Evolutionary conservation across 2,797 vertebrate genomes (phyloP), one percentile per base, ranked within the genome.

Genomic region (Sus cebifrons): DNA sequence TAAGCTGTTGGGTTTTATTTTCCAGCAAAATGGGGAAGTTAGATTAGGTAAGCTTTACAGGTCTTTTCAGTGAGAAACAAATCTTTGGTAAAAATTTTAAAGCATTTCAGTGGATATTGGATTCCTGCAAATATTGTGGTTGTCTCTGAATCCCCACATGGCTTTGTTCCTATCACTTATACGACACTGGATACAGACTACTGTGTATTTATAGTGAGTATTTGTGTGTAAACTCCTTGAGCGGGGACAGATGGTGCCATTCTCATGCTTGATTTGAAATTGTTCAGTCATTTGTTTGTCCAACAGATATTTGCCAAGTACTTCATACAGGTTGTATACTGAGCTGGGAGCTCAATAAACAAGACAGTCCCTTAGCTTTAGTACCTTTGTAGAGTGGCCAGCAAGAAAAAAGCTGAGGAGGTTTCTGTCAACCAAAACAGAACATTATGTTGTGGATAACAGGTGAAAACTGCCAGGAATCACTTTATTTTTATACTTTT

Each of bases 211-310:
- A 73, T 70, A 56, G 36, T 54, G 60, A 67, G 36, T 89, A 60
- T 82, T 86, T 84, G 27, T 82, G 25, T 82, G n/a, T 85, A 62
- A 97, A 85, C 58, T 79, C 88, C 65, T 70, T 17, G 86, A 68
- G 44, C 91, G 1, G 1, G 70, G 60, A 64, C n/a, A 94, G 40
- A 67, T 89, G 32, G 54, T 32, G 14, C 83, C 32, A 49, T 96
- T 86, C 62, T 58, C 6, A 17, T 29, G 29, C 75, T 79, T 94
- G 40, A 25, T 70, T 79, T 91, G 56, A 95, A 94, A 93, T 40
- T 64, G 25, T 67, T 93, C 25, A 44, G 62, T 93, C 64, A 18
- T 58, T 83, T 12, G 18, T 89, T 73, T 52, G 32, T 92, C 44
- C 52, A 65, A 18, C 3, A 27, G 60, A 36, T 84, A 32, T 40